Base-by-base conservation (phyloP, 2,797 vertebrate genomes). In the Fundulus diaphanus region DNA sequence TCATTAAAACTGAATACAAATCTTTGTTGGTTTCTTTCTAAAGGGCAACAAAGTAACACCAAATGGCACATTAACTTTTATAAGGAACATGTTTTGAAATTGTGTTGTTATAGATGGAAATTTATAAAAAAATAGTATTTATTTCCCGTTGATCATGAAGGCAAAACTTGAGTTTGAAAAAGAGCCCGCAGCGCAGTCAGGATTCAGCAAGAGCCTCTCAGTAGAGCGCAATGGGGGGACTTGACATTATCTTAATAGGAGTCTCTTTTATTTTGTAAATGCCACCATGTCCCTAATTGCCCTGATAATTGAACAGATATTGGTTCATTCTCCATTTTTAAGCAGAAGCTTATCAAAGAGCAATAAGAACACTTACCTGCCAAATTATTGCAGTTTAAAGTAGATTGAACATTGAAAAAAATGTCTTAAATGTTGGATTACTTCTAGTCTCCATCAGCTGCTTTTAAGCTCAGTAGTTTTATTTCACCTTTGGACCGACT, bases 401-500 rank as follows among this genome's bases (percentile, higher is more conserved):
- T 70, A 22, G n/a, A 79, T 71, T 69, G 68, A 54, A 82, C 44
- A 71, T 72, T 68, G 57, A 8, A 87, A 76, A 67, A 87, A 76
- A 77, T 29, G 27, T 76, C 63, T 77, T 56, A 84, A 79, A 77
- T 76, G 71, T 77, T 29, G 42, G 65, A 78, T 61, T 29, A 16
- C 51, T 70, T 46, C 6, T 69, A n/a, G 61, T 44, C 63, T 37
- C 78, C 76, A 73, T 52, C 82, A 52, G 33, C 31, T 80, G 68
- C 74, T 74, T 88, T 82, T 77, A 70, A 77, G 46, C 71, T 75
- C 33, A 61, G 44, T 63, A 5, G 72, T 78, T 85, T 22, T 65
- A 83, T 84, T 79, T 78, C 68, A 83, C 82, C 73, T 74, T 73
- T 79, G 18, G 81, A 66, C 76, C 42, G 37, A 65, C 79, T 63